phyloP scores from a whole-genome alignment of 2,797 vertebrate genomes.

The Muscicapa comitata region DNA sequence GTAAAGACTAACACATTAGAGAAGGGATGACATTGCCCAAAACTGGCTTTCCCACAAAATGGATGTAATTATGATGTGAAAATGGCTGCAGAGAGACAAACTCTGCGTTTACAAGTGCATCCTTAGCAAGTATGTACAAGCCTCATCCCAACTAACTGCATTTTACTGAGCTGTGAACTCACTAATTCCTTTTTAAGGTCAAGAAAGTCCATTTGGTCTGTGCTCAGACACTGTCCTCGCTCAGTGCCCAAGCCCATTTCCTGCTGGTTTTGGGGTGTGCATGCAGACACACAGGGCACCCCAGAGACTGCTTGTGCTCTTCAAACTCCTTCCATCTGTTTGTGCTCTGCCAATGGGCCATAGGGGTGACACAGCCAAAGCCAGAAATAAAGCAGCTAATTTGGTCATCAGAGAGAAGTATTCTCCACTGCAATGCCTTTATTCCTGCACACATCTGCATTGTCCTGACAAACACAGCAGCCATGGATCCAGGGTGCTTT shows the following conservation, averaged over 20 bases:
- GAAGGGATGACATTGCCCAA: not conserved
- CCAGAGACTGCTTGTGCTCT: not conserved
- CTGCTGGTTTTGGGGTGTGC: not conserved
- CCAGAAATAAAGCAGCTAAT: not conserved
- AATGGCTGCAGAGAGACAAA: not conserved
- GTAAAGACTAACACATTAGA: not conserved
- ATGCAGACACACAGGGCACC: not conserved
- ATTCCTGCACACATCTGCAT: not conserved
- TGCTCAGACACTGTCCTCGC: not conserved
- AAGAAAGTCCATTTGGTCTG: constrained; percentile 49
- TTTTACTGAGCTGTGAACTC: constrained; percentile 6
- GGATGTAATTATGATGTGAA: not conserved
- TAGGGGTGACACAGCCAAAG: not conserved
- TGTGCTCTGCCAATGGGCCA: constrained; percentile 13
- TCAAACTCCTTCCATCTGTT: constrained; percentile 14
- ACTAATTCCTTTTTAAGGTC: constrained; percentile 35
- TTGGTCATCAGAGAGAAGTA: not conserved
- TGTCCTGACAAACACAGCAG: not conserved
- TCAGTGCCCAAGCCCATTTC: not conserved
- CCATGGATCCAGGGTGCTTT: not conserved
- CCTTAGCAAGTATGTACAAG: not conserved
- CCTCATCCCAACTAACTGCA: not conserved
- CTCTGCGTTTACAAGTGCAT: not conserved
- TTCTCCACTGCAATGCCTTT: not conserved
- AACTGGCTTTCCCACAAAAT: not conserved